Base-by-base conservation (phyloP, 2,797 vertebrate species). In the Gadopsis bispinosus region DNA sequence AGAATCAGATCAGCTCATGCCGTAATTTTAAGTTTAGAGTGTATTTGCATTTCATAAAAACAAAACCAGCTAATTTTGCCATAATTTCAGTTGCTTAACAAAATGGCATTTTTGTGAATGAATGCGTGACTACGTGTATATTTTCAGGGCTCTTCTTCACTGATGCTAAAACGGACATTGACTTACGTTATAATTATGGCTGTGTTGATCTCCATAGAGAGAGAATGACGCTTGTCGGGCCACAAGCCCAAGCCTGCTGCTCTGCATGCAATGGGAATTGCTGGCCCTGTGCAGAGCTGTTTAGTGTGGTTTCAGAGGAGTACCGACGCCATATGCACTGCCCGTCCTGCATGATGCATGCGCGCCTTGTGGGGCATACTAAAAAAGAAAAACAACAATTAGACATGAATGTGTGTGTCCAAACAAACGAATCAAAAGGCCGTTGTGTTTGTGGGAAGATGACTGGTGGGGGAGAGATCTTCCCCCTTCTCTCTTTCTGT, bases 391-490 rank as follows among this genome's bases (percentile, higher is more conserved):
- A 96, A 96, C 96, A 97, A 96, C 91, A 96, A 97, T 97, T 96
- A 96, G 95, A 96, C 94, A 95, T 95, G 95, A 96, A 96, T 96
- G 96, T 95, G 95, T 97, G 96, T 97, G 96, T 97, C 96, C 96
- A 97, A 97, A 97, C 96, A 97, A 94, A 96, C 94, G 94, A 96
- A 96, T 96, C 94, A 97, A 97, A 97, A 95, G 94, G 94, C 94
- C 84, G 93, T 94, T 93, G 93, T 93, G 92, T 94, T 94, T 93
- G 87, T 93, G 92, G 93, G 93, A 90, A 92, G 93, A 91, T 84
- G 88, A 92, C 94, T 89, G 93, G 95, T 94, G 93, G 95, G 95
- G 95, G 95, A 70, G 68, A 73, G 72, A 74, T 84, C 56, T 67
- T 58, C 79, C 71, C 83, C 81, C 69, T n/a, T 81, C 83, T 70